Evolutionary conservation across 2,113 vertebrate species (phyloP).

Genomic region (Beaufortia kweichowensis): DNA sequence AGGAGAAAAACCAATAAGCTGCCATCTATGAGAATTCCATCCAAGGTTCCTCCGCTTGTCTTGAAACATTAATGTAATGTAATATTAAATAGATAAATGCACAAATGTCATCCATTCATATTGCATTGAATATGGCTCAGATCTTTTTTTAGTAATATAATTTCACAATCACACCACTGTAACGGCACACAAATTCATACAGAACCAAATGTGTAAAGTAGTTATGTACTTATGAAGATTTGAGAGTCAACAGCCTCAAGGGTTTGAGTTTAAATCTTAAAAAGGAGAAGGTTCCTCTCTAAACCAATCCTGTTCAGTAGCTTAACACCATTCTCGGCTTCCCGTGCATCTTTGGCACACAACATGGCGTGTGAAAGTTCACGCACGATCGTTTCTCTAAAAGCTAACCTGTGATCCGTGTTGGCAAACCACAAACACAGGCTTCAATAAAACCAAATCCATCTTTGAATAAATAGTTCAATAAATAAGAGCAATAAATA

Average conservation of each 20-base stretch:
- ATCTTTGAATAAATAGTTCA: conserved; percentile 62
- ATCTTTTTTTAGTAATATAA: conserved; percentile 61
- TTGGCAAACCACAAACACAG: neutral
- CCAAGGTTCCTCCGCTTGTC: conserved; percentile 56
- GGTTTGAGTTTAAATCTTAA: neutral
- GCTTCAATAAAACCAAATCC: conserved; percentile 46
- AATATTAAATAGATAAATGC: conserved; percentile 69
- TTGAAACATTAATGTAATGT: conserved; percentile 80
- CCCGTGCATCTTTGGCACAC: conserved; percentile 1
- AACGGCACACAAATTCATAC: conserved; percentile 49
- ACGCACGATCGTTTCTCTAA: neutral
- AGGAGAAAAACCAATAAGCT: conserved; percentile 52
- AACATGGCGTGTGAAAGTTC: neutral
- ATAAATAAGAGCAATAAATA: conserved; percentile 79
- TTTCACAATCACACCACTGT: conserved; percentile 54
- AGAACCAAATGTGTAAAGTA: conserved; percentile 20
- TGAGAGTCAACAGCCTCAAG: conserved; percentile 8
- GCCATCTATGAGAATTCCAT: conserved; percentile 63
- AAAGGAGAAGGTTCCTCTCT: neutral
- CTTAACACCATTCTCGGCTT: neutral
- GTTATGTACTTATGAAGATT: conserved; percentile 7
- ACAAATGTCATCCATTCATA: conserved; percentile 70
- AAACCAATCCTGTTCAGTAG: neutral
- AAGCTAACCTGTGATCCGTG: neutral
- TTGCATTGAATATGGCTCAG: conserved; percentile 80